phyloP scores from a whole-genome alignment of 2,113 vertebrate species.

The Polyodon spathula region DNA sequence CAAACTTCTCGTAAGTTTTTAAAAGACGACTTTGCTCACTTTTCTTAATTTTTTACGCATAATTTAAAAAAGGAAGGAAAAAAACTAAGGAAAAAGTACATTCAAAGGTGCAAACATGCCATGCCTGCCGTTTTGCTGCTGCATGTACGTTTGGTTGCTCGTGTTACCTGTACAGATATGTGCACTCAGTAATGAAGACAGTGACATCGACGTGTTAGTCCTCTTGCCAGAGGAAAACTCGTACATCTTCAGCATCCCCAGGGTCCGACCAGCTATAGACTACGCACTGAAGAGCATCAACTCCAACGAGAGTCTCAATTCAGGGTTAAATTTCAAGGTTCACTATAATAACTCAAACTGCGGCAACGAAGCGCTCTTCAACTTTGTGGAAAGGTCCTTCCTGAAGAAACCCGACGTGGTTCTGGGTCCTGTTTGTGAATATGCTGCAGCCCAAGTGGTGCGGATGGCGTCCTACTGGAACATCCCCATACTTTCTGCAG shows the following conservation, averaged over 20 bases:
- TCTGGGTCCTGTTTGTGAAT: constrained; percentile 88
- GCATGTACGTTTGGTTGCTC: constrained; percentile 42
- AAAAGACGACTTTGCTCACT: constrained; percentile 29
- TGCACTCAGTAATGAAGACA: constrained; percentile 45
- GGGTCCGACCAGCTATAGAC: constrained; percentile 78
- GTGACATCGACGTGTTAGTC: constrained; percentile 68
- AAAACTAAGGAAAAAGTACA: constrained; percentile 4
- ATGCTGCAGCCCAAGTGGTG: constrained; percentile 81
- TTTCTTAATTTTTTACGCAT: constrained; percentile 15
- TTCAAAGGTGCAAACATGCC: constrained; percentile 45
- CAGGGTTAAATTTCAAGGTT: constrained; percentile 67
- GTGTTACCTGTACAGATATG: constrained; percentile 39
- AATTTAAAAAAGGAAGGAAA: constrained; percentile 56
- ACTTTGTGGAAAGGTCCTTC: constrained; percentile 68
- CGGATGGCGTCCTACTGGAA: constrained; percentile 87
- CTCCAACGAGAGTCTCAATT: constrained; percentile 43
- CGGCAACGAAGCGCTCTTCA: constrained; percentile 73
- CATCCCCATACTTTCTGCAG: constrained; percentile 84
- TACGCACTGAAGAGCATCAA: constrained; percentile 69
- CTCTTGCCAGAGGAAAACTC: constrained; percentile 78
- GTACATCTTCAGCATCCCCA: constrained; percentile 75
- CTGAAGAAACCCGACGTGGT: constrained; percentile 72
- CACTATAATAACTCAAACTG: constrained; percentile 75
- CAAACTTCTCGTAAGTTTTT: constrained; percentile 32
- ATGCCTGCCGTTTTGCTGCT: constrained; percentile 26